Conservation (phyloP, 2,888 invertebrate species). For the Stomorhina lunata region DNA sequence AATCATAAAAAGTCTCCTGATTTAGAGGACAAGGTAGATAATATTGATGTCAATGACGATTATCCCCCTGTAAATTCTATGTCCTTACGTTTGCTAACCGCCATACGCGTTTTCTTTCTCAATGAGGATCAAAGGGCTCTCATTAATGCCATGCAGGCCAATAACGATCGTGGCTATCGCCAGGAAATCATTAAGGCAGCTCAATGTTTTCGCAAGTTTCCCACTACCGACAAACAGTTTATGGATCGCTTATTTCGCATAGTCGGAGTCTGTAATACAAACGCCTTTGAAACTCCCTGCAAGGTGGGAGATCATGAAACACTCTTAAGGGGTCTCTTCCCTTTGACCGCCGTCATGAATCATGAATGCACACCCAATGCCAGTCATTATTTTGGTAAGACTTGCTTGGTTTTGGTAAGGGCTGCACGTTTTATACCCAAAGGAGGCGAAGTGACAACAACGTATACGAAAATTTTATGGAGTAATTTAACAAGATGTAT, state of each 20-base stretch:
- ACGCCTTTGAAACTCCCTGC: slow-evolving; percentile 79
- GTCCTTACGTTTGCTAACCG: slow-evolving; percentile 76
- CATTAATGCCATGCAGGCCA: slow-evolving; percentile 78
- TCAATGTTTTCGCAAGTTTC: slow-evolving; percentile 78
- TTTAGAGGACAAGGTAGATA: background rate
- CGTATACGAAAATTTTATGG: slow-evolving; percentile 87
- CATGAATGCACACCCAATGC: slow-evolving; percentile 88
- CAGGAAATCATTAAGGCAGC: slow-evolving; percentile 77
- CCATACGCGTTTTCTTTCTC: slow-evolving; percentile 76
- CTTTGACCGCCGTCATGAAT: slow-evolving; percentile 85
- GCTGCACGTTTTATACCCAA: slow-evolving; percentile 83
- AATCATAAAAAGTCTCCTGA: background rate
- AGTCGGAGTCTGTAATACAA: slow-evolving; percentile 79
- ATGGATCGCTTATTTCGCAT: slow-evolving; percentile 76
- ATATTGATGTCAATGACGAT: slow-evolving; percentile 9
- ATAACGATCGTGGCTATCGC: slow-evolving; percentile 76
- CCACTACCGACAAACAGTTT: slow-evolving; percentile 75
- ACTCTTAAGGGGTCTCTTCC: slow-evolving; percentile 84
- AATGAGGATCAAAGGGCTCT: slow-evolving; percentile 74
- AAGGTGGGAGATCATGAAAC: slow-evolving; percentile 74
- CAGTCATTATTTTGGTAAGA: slow-evolving; percentile 84
- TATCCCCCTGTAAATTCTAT: slow-evolving; percentile 72
- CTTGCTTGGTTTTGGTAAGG: slow-evolving; percentile 83
- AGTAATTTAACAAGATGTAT: slow-evolving; percentile 85
- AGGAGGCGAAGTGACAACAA: slow-evolving; percentile 85